Conservation (phyloP, 2,797 vertebrate genomes). For the Paratrypauchen microcephalus region DNA sequence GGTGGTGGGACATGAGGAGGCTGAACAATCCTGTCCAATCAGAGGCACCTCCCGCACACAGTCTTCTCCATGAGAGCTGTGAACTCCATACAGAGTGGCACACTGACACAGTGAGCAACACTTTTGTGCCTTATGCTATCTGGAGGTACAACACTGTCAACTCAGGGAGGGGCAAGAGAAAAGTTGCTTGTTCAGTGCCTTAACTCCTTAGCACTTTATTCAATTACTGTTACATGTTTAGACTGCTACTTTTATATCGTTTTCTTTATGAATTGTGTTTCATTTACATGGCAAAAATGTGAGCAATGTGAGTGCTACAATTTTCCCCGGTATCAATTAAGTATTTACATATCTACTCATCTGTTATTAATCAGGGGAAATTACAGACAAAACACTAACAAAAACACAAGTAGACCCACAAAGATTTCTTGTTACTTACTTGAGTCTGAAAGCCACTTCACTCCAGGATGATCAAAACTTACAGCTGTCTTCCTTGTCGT, state of each 20-base stretch:
- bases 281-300: not conserved
- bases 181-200: not conserved
- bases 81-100: not conserved
- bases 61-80: not conserved
- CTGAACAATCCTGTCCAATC: not conserved
- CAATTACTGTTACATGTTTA: not conserved
- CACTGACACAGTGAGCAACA: not conserved
- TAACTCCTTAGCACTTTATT: not conserved
- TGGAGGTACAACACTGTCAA: not conserved
- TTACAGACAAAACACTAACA: not conserved
- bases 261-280: not conserved
- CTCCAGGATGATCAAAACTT: conserved; percentile 41
- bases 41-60: not conserved
- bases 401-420: not conserved
- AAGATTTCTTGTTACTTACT: not conserved
- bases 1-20: not conserved
- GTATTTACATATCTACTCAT: no score
- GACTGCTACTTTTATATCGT: not conserved
- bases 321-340: no score
- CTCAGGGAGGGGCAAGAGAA: not conserved
- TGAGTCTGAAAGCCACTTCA: conserved; percentile 22
- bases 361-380: not conserved
- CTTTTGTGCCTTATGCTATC: not conserved
- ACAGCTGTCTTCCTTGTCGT: conserved; percentile 23
- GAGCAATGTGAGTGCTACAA: no score